A percentile compares a stretch with the other conserved stretches of the same genome.
phyloP scores from a whole-genome alignment of 2,888 invertebrate genomes.

The Leucoma salicis region DNA sequence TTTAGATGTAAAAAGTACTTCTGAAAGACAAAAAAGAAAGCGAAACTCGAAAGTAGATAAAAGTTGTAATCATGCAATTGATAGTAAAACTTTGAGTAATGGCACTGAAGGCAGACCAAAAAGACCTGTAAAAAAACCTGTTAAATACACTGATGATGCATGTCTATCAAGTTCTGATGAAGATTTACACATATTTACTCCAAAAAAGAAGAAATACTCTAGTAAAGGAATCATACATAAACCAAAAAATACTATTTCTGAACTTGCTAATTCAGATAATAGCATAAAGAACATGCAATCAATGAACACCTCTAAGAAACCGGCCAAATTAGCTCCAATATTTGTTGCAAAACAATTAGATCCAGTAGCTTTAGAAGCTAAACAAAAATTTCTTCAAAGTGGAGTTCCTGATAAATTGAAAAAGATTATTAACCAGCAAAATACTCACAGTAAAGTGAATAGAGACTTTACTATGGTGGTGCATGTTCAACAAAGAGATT shows the following conservation, averaged over 20 bases:
- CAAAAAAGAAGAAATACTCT: constrained; percentile 57
- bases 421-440: constrained; percentile 77
- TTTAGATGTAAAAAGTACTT: constrained; percentile 8
- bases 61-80: background rate
- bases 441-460: constrained; percentile 52
- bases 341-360: constrained; percentile 84
- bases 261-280: constrained; percentile 7
- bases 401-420: constrained; percentile 86
- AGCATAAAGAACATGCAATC: constrained; percentile 18
- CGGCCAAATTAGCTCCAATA: constrained; percentile 86
- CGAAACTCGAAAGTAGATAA: constrained; percentile 7
- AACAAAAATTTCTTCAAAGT: constrained; percentile 86
- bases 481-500: constrained; percentile 83
- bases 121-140: constrained; percentile 60
- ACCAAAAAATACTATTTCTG: constrained; percentile 1
- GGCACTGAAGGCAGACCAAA: constrained; percentile 50
- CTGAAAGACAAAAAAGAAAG: constrained; percentile 25
- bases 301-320: constrained; percentile 21
- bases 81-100: constrained; percentile 9
- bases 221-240: constrained; percentile 3
- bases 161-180: constrained; percentile 64
- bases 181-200: constrained; percentile 68
- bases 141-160: constrained; percentile 62
- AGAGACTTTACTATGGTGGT: constrained; percentile 84
- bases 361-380: constrained; percentile 83